Evolutionary conservation across 2,797 vertebrate genomes (phyloP).

Genomic region (Selene dorsalis): DNA sequence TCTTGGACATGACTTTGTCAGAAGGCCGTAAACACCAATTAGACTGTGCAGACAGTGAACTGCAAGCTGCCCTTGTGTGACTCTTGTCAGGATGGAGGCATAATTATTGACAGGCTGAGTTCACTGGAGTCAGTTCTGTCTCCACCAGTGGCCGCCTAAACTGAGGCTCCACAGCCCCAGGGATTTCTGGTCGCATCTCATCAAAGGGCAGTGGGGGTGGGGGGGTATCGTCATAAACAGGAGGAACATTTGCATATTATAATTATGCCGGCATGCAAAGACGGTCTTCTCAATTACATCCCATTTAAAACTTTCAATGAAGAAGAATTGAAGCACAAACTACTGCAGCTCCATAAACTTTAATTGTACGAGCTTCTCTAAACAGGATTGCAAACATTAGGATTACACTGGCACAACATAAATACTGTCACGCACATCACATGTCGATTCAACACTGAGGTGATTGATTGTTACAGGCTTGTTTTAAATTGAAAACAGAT

Average conservation of each 20-base stretch:
- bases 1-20: constrained; percentile 72
- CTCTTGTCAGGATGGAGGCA: constrained; percentile 70
- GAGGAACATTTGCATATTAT: constrained; percentile 79
- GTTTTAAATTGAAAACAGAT: constrained; percentile 38
- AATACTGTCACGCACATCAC: constrained; percentile 19
- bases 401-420: background rate
- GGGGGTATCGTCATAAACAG: constrained; percentile 60
- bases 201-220: constrained; percentile 42
- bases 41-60: constrained; percentile 64
- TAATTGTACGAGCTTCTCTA: constrained; percentile 58
- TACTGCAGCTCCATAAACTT: constrained; percentile 66
- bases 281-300: constrained; percentile 69
- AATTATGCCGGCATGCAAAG: constrained; percentile 70
- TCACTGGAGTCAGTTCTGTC: constrained; percentile 70
- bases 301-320: constrained; percentile 69
- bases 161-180: constrained; percentile 46
- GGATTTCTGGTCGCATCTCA: constrained; percentile 72
- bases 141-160: constrained; percentile 50
- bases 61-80: constrained; percentile 68
- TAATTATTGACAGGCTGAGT: constrained; percentile 83
- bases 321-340: constrained; percentile 56
- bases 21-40: constrained; percentile 79
- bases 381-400: constrained; percentile 45
- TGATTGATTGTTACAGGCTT: constrained; percentile 47
- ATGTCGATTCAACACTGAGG: constrained; percentile 37